Conservation (phyloP, 2,113 vertebrate species). For the Felis chaus region DNA sequence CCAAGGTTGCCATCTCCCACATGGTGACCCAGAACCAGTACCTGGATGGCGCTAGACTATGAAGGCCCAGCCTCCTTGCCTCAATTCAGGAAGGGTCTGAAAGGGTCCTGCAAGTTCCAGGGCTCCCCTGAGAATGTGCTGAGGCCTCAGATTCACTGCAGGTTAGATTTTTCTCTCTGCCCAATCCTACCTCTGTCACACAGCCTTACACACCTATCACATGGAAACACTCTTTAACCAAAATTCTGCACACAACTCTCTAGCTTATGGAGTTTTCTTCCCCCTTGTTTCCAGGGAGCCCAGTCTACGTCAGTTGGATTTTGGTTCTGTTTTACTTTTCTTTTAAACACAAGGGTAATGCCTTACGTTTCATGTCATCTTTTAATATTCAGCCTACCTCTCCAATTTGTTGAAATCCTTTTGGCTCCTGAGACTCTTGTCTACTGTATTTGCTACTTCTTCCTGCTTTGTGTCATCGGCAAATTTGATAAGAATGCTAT, state of each 20-base stretch:
- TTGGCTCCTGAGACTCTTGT: background rate
- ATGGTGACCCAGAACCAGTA: background rate
- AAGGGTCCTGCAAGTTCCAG: background rate
- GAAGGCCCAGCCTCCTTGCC: background rate
- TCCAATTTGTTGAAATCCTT: constrained; percentile 45
- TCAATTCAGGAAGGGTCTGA: background rate
- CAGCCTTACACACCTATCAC: background rate
- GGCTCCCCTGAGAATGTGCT: background rate
- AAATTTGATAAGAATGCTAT: constrained; percentile 68
- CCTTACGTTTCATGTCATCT: background rate
- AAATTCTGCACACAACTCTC: background rate
- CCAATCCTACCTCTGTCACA: background rate
- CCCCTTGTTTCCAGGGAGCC: background rate
- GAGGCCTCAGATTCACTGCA: background rate
- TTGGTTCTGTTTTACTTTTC: constrained; percentile 9
- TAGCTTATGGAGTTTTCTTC: background rate
- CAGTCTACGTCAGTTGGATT: background rate
- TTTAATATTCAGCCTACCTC: background rate
- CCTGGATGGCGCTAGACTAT: background rate
- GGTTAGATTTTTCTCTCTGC: background rate
- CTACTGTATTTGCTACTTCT: constrained; percentile 39
- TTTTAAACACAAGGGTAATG: background rate
- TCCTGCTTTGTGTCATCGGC: constrained; percentile 48
- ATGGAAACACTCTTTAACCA: background rate
- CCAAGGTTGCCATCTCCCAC: background rate